Evolutionary conservation across 2,797 vertebrate species (phyloP).

Genomic region (Stomatorhinus walkeri): DNA sequence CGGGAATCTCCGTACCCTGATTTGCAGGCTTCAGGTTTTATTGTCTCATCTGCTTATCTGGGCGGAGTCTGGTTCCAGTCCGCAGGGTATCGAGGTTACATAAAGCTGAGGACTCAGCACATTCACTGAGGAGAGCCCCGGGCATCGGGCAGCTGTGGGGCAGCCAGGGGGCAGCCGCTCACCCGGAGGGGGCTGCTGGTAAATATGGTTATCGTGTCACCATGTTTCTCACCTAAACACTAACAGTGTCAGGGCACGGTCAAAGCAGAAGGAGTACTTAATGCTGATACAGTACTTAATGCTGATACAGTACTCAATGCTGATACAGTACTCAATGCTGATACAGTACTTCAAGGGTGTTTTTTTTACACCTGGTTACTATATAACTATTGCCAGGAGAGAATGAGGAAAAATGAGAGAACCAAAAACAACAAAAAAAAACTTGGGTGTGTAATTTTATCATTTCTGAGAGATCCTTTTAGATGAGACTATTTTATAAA

Average conservation of each 20-base stretch:
- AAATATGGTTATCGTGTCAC: neutral
- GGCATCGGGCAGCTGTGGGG: neutral
- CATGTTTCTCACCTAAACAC: neutral
- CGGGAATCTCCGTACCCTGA: neutral
- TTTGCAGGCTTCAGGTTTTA: neutral
- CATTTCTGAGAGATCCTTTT: neutral
- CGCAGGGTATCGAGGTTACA: slow-evolving; percentile 7
- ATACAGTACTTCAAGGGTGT: neutral
- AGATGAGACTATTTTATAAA: neutral
- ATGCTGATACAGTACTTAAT: neutral
- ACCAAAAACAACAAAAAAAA: neutral
- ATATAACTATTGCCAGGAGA: neutral
- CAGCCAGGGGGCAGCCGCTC: neutral
- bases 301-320: neutral
- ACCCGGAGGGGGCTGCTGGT: neutral
- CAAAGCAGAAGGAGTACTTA: neutral
- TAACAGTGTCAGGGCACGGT: neutral
- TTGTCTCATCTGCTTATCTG: slow-evolving; percentile 20
- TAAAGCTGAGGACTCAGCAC: neutral
- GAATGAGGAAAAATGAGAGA: neutral
- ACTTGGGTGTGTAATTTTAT: neutral
- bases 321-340: neutral
- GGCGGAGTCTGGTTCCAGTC: neutral
- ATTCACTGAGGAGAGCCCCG: neutral
- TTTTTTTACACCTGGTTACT: neutral